These are phyloP conservation scores for Tenualosa ilisha DNA, from an alignment of 2,797 vertebrate species.

Conservation along the genomic window DNA sequence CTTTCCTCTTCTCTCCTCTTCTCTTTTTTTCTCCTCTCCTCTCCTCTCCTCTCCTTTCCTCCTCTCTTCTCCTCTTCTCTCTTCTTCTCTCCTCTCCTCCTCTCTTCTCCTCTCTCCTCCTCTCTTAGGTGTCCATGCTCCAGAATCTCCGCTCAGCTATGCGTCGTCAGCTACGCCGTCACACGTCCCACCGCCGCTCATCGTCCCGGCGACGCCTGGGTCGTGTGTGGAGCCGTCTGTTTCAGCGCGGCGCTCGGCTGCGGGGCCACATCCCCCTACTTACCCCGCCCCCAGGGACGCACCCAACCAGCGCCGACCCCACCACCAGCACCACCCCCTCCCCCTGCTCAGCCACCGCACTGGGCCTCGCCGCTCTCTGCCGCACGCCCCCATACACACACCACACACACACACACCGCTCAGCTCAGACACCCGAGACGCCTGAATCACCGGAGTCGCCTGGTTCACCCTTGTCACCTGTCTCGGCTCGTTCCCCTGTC, in stretches of 20 bases:
- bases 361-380: conserved; percentile 51
- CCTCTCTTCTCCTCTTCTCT: not conserved
- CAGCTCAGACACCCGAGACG: conserved; percentile 55
- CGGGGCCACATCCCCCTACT: conserved; percentile 86
- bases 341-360: conserved; percentile 52
- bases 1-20: no score
- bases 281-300: conserved; percentile 66
- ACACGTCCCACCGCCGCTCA: conserved; percentile 79
- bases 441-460: conserved; percentile 30
- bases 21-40: no score
- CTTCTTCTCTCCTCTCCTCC: not conserved
- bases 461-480: conserved; percentile 23
- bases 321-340: conserved; percentile 70
- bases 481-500: conserved; percentile 53
- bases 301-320: conserved; percentile 62
- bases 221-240: conserved; percentile 87
- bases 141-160: conserved; percentile 93
- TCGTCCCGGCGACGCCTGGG: conserved; percentile 82
- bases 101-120: no score
- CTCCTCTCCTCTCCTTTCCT: not conserved
- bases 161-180: conserved; percentile 90
- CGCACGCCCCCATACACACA: conserved; percentile 49
- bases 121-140: conserved; percentile 85
- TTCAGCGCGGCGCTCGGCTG: conserved; percentile 74
- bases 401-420: conserved; percentile 35